Conservation (phyloP, 2,113 vertebrate genomes). For the Apodemus speciosus region DNA sequence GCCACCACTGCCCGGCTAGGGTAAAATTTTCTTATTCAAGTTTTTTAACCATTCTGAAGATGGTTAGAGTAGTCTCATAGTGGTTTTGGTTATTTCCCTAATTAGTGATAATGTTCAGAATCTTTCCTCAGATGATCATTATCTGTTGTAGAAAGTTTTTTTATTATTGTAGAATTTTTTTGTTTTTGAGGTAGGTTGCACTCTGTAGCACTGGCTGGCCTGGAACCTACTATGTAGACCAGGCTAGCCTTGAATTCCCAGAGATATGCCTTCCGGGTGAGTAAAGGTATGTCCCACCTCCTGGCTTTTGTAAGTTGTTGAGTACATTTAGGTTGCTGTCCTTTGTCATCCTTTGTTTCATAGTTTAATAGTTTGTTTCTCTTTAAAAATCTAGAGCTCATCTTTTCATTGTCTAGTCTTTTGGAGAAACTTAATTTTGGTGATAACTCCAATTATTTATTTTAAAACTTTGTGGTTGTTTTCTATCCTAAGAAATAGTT, state of each 20-base stretch:
- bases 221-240: background rate
- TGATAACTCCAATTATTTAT: background rate
- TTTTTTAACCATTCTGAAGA: conserved; percentile 18
- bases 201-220: background rate
- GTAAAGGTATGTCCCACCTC: background rate
- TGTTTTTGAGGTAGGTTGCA: background rate
- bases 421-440: background rate
- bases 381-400: background rate
- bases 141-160: background rate
- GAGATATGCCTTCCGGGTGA: background rate
- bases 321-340: background rate
- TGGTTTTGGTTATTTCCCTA: conserved; percentile 35
- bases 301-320: background rate
- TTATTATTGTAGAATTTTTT: background rate
- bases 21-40: conserved; percentile 33
- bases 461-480: conserved; percentile 16
- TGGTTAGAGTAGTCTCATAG: background rate
- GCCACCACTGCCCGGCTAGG: no score
- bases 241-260: background rate
- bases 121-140: conserved; percentile 28
- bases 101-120: background rate
- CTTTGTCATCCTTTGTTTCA: background rate
- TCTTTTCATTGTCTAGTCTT: background rate
- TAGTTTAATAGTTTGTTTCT: background rate
- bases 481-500: background rate